Evolutionary conservation across 2,797 vertebrate species (phyloP).

Genomic region (Ceyx erithaca): DNA sequence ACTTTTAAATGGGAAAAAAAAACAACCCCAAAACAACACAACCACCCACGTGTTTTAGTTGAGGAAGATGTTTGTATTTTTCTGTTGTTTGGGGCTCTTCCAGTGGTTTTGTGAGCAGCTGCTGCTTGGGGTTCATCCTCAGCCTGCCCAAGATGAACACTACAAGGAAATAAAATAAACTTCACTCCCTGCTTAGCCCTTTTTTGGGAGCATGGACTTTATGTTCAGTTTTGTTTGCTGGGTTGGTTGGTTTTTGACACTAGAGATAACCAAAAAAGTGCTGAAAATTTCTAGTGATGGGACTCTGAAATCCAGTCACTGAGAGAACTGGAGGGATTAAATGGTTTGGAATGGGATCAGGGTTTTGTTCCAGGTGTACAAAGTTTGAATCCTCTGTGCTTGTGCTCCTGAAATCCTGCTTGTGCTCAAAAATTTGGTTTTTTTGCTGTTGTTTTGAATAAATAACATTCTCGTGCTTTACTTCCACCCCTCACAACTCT

Average conservation of each 20-base stretch:
- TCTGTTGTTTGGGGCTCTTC: background rate
- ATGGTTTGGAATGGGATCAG: background rate
- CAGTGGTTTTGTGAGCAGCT: background rate
- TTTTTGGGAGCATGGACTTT: background rate
- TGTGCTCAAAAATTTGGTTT: background rate
- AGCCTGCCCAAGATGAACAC: background rate
- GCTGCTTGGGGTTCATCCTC: background rate
- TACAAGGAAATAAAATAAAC: background rate
- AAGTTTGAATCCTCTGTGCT: background rate
- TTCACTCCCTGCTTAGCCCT: background rate
- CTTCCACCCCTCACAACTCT: background rate
- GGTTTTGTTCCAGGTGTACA: fast-evolving
- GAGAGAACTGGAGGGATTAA: background rate
- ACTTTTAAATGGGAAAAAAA: too few species aligned
- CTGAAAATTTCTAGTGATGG: background rate
- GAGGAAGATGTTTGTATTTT: too few species aligned
- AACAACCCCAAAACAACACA: too few species aligned
- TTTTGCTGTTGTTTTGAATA: background rate
- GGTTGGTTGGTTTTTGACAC: background rate
- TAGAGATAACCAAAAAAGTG: background rate
- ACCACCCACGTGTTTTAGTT: too few species aligned
- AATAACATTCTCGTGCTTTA: background rate
- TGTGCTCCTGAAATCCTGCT: background rate
- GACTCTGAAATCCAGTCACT: background rate
- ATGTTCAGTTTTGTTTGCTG: background rate